Conservation (phyloP, 23 tunicate genomes). For the Halocynthia aurantium region DNA sequence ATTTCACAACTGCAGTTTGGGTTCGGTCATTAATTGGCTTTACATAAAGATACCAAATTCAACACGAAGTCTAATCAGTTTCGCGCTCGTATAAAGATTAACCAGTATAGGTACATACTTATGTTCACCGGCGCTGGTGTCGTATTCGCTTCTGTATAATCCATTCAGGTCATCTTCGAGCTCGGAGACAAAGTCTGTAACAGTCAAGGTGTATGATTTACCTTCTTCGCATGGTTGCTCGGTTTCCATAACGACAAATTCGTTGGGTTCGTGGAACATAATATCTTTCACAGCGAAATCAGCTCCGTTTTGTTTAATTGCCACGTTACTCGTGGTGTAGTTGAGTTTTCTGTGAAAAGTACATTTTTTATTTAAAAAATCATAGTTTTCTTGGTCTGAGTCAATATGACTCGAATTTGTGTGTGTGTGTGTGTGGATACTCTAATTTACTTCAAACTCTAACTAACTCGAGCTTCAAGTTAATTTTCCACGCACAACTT, state of each 20-base stretch:
- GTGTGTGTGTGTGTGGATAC: no score
- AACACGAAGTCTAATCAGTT: no score
- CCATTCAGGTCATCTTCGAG: constrained; percentile 64
- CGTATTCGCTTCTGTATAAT: constrained; percentile 70
- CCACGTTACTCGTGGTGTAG: constrained; percentile 18
- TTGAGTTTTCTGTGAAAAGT: constrained; percentile 26
- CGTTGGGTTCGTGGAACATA: constrained; percentile 25
- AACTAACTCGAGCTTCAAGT: no score
- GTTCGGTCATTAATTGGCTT: not conserved
- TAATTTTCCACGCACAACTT: no score
- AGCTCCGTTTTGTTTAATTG: constrained; percentile 8
- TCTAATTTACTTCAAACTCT: no score
- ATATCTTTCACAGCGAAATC: constrained; percentile 1
- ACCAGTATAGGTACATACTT: constrained; percentile 17
- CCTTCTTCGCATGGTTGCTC: constrained; percentile 37
- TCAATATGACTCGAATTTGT: no score
- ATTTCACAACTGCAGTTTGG: not conserved
- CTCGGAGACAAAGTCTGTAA: constrained; percentile 26
- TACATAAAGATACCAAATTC: no score
- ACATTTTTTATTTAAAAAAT: no score
- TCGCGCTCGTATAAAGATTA: no score
- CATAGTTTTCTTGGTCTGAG: no score
- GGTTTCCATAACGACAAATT: constrained; percentile 38
- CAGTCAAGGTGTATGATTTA: constrained; percentile 24
- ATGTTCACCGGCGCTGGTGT: constrained; percentile 33